These are phyloP conservation scores for Eulemur albifrons DNA, from an alignment of 2,797 vertebrate species.

Conservation along the genomic window DNA sequence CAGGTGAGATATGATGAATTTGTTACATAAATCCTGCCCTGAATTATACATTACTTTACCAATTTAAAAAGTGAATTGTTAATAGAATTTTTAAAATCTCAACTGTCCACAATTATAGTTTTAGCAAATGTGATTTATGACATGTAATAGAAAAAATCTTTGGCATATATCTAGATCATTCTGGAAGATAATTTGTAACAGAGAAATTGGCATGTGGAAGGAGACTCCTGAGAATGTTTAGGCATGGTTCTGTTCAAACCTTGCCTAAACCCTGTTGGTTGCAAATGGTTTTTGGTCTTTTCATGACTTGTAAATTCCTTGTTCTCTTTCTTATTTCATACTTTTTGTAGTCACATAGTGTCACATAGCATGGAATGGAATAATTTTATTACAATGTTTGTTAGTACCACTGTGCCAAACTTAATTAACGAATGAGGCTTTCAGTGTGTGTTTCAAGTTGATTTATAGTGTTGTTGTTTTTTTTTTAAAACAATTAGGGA, in stretches of 20 bases:
- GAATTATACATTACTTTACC: not conserved
- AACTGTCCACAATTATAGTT: not conserved
- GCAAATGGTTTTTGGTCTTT: not conserved
- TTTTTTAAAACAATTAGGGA: not conserved
- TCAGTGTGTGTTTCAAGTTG: conserved; percentile 1
- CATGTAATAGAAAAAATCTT: not conserved
- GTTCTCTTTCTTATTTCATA: not conserved
- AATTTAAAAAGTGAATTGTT: not conserved
- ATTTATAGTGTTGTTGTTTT: not conserved
- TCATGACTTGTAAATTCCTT: not conserved
- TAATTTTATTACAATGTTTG: not conserved
- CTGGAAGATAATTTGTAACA: not conserved
- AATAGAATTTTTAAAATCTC: not conserved
- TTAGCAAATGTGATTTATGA: conserved; percentile 14
- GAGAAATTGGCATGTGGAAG: not conserved
- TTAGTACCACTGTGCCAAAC: not conserved
- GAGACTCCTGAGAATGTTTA: not conserved
- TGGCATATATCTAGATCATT: not conserved
- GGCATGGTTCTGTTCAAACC: not conserved
- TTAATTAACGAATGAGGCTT: not conserved
- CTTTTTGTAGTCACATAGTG: not conserved
- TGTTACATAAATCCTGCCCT: not conserved
- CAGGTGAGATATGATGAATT: not conserved
- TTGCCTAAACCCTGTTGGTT: not conserved
- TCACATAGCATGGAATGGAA: not conserved